Conservation (phyloP, 2,113 vertebrate species). For the Elgaria multicarinata region DNA sequence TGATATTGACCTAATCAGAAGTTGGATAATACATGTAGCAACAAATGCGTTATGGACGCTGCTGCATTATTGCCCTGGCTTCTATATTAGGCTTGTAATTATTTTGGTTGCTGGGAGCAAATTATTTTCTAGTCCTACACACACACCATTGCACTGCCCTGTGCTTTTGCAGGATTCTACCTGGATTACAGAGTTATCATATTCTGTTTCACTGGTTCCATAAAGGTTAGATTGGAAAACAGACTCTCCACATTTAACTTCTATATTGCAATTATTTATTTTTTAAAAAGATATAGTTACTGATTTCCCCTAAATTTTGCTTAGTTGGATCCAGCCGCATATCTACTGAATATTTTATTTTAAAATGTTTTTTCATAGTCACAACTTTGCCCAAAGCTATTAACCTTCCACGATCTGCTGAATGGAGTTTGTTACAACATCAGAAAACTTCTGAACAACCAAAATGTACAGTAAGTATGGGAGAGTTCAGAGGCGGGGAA, state of each 20-base stretch:
- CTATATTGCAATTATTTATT: neutral
- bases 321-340: neutral
- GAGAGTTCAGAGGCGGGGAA: neutral
- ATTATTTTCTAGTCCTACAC: no score
- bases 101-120: neutral
- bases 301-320: neutral
- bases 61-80: neutral
- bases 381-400: constrained; percentile 65
- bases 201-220: neutral
- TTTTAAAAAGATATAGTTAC: neutral
- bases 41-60: neutral
- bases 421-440: constrained; percentile 74
- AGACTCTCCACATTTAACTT: no score
- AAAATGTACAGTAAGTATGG: constrained; percentile 68
- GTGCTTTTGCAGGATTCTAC: neutral
- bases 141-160: neutral
- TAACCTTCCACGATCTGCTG: constrained; percentile 62
- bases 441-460: constrained; percentile 65
- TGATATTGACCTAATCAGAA: neutral
- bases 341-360: constrained; percentile 42
- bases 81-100: neutral
- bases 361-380: constrained; percentile 70
- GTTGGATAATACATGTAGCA: neutral
- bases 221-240: neutral
- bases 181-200: neutral